phyloP scores from a whole-genome alignment of 1,140 invertebrate species.

The Leptinotarsa undecemlineata region DNA sequence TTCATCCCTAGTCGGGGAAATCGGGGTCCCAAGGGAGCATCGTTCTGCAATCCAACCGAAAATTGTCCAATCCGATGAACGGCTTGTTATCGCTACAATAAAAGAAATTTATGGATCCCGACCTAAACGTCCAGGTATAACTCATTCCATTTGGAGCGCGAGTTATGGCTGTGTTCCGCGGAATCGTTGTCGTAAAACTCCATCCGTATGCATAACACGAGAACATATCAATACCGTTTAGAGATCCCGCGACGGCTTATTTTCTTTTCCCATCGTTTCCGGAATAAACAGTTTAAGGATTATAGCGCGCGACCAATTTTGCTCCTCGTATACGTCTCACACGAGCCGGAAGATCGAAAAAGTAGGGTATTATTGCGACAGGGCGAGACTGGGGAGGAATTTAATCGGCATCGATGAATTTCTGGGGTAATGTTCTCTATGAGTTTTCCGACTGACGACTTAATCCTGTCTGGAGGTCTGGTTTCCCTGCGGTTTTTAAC shows the following conservation, averaged over 20 bases:
- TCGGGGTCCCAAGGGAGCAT: neutral
- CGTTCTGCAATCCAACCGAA: neutral
- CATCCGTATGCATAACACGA: conserved; percentile 19
- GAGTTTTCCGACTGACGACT: too few species aligned
- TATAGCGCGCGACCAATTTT: neutral
- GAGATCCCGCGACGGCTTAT: conserved; percentile 16
- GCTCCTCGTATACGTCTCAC: neutral
- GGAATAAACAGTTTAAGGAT: neutral
- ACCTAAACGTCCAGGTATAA: conserved; percentile 19
- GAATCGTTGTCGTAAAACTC: conserved; percentile 19
- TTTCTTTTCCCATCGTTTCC: conserved; percentile 7
- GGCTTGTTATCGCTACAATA: conserved; percentile 22
- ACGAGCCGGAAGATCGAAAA: neutral
- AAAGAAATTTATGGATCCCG: conserved; percentile 9
- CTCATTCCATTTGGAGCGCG: conserved; percentile 14
- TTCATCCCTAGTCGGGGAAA: too few species aligned
- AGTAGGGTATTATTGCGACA: neutral
- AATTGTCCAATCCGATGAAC: conserved; percentile 16
- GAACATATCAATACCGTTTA: conserved; percentile 26
- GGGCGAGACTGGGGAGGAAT: neutral
- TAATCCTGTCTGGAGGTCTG: too few species aligned
- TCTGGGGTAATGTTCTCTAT: too few species aligned
- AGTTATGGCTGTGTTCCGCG: conserved; percentile 17
- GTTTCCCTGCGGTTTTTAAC: too few species aligned
- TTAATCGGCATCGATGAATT: too few species aligned